Conservation (phyloP, 2,888 invertebrate species). For the Eupithecia subumbrata region DNA sequence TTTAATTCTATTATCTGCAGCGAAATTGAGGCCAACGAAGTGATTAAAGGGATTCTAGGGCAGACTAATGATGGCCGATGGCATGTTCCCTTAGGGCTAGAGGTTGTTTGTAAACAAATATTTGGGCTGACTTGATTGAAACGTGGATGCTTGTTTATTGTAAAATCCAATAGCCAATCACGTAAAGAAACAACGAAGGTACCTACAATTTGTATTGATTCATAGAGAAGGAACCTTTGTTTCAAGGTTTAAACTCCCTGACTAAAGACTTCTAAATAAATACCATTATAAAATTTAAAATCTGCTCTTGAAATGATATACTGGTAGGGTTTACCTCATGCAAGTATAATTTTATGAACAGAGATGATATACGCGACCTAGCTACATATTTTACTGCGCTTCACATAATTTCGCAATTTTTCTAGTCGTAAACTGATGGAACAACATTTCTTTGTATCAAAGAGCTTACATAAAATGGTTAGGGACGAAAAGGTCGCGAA, state of each 20-base stretch:
- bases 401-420: neutral
- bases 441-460: neutral
- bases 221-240: neutral
- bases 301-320: slow-evolving; percentile 4
- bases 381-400: neutral
- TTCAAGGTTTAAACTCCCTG: neutral
- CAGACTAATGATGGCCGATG: slow-evolving; percentile 43
- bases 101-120: slow-evolving; percentile 30
- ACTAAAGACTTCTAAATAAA: neutral
- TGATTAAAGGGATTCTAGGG: slow-evolving; percentile 56
- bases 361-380: neutral
- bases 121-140: slow-evolving; percentile 19
- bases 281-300: neutral
- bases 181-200: neutral
- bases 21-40: slow-evolving; percentile 43
- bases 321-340: neutral
- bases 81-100: slow-evolving; percentile 20
- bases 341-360: slow-evolving; percentile 5
- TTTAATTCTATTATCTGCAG: slow-evolving; percentile 49
- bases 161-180: slow-evolving; percentile 5
- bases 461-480: neutral
- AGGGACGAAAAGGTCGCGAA: neutral
- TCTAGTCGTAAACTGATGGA: neutral
- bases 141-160: slow-evolving; percentile 12
- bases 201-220: neutral